Evolutionary conservation across 2,797 vertebrate species (phyloP), one percentile per base, ranked within the genome.

Genomic region (Scomberomorus guttatus): DNA sequence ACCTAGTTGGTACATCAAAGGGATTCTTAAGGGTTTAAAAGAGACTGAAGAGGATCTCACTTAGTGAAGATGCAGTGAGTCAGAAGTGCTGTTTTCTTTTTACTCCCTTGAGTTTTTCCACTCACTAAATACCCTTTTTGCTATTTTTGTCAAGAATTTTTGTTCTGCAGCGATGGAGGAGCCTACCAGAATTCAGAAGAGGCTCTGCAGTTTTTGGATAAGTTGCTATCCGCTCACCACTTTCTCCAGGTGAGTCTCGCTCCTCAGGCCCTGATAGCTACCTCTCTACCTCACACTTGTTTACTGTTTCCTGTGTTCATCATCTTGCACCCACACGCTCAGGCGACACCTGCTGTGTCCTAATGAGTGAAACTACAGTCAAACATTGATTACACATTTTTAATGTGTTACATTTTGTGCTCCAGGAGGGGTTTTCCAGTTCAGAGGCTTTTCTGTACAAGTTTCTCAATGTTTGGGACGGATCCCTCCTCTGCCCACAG

Each of bases 391-490:
- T 50, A 77, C 34, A 85, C 42, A 50, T 17, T 46, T 5, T 57
- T 11, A n/a, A 62, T 64, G 54, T 61, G 8, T 69, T 60, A 14
- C 15, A 8, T 75, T 84, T 39, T 80, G n/a, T 78, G 77, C 70
- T 55, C 58, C 87, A 99, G 98, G 97, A 98, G 86, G 96, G 97
- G 0, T 97, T 99, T 93, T 90, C 94, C 79, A 95, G 96, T 59
- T 96, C 95, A 17, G 97, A 99, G 87, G 94, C 93, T 24, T 99
- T 99, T 87, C 93, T 99, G 15, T 97, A 95, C 79, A 98, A 96
- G 86, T 97, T 96, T 72, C 95, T 99, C 67, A 96, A 90, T 52
- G 90, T 97, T 54, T 99, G 98, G 98, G 97, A 99, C 24, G 98
- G 98, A 20, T 72, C 78, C 22, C 93, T 93, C 48, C 95, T 96